Percentiles rank a stretch among this genome's conserved stretches.
Evolutionary conservation across 2,113 vertebrate genomes (phyloP).

Genomic region (Nymphicus hollandicus): DNA sequence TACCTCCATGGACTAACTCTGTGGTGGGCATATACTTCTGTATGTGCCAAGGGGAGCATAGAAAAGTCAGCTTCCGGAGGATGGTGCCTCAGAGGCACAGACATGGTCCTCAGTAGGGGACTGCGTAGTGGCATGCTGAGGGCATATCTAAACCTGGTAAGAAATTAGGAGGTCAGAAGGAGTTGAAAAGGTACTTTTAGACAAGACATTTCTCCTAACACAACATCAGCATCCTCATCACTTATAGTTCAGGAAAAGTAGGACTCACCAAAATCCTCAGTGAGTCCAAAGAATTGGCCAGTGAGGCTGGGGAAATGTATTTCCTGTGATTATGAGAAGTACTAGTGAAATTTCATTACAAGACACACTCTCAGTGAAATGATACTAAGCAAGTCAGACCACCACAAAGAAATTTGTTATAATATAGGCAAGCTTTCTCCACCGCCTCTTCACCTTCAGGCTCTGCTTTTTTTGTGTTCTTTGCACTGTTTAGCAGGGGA

Average conservation of each 20-base stretch:
- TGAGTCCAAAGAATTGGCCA: not conserved
- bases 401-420: not conserved
- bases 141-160: not conserved
- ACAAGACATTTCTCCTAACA: not conserved
- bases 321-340: not conserved
- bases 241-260: not conserved
- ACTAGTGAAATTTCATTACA: not conserved
- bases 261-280: not conserved
- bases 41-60: not conserved
- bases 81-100: not conserved
- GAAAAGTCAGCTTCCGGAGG: not conserved
- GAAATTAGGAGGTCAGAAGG: not conserved
- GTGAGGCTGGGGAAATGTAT: not conserved
- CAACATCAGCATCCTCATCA: not conserved
- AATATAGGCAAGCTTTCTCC: not conserved
- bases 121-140: not conserved
- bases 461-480: not conserved
- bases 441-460: not conserved
- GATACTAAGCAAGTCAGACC: not conserved
- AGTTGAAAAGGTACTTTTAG: not conserved
- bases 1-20: not conserved
- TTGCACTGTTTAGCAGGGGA: not conserved
- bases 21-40: not conserved
- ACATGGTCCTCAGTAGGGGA: not conserved
- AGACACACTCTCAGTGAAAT: not conserved